Conservation (phyloP, 2,797 vertebrate genomes). For the Mormyrus hasselquistii region DNA sequence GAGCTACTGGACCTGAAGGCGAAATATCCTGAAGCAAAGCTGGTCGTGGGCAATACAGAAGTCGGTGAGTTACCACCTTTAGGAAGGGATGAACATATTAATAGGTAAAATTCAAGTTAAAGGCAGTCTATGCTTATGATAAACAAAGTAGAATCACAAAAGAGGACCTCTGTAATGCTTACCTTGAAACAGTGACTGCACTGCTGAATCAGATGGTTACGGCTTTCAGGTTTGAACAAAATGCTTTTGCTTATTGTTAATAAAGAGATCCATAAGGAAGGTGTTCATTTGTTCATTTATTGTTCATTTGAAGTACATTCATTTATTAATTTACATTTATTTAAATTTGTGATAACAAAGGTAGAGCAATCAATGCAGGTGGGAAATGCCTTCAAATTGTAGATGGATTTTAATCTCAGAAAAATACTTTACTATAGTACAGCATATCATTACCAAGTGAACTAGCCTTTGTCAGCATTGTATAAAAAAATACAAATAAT, state of each 20-base stretch:
- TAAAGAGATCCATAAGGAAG: background rate
- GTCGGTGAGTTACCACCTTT: conserved; percentile 70
- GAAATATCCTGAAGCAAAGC: conserved; percentile 66
- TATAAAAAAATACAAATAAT: background rate
- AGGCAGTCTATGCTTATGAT: background rate
- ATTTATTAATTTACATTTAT: background rate
- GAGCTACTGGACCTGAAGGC: conserved; percentile 75
- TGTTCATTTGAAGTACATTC: background rate
- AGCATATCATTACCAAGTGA: background rate
- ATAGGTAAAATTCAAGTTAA: background rate
- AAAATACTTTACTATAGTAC: background rate
- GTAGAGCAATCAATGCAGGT: background rate
- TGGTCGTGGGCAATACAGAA: conserved; percentile 95
- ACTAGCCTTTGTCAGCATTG: background rate
- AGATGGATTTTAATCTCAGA: background rate
- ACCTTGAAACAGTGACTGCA: background rate
- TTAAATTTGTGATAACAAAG: background rate
- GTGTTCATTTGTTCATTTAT: background rate
- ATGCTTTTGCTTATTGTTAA: background rate
- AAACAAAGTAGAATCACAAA: background rate
- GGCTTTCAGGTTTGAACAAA: background rate
- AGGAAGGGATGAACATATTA: background rate
- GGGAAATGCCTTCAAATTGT: background rate
- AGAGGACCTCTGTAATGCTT: background rate
- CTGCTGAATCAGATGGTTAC: background rate